Evolutionary conservation across 2,113 vertebrate species (phyloP).

Genomic region (Elachura formosa): DNA sequence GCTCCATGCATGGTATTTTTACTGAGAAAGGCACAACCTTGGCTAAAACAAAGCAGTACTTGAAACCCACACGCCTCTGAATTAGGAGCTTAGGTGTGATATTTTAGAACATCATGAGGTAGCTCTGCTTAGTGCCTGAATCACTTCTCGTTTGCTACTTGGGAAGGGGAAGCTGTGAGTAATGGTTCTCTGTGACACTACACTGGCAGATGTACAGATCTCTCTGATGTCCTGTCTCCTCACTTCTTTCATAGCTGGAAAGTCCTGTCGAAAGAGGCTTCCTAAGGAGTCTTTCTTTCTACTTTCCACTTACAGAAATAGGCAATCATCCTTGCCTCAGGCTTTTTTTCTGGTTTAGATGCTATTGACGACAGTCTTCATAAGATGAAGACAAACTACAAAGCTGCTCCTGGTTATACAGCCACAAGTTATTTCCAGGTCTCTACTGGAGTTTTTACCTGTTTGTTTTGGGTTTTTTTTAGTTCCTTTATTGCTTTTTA

Average conservation of each 20-base stretch:
- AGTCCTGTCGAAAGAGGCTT: neutral
- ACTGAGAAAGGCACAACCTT: neutral
- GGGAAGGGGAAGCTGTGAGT: neutral
- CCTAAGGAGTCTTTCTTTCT: neutral
- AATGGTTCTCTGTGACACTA: neutral
- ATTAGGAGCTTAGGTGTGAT: neutral
- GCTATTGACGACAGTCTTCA: neutral
- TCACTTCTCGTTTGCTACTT: rapidly evolving
- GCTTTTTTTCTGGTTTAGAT: neutral
- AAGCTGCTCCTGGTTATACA: neutral
- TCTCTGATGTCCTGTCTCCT: neutral
- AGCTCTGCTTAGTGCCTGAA: neutral
- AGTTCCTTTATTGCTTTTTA: neutral
- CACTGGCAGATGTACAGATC: neutral
- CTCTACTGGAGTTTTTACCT: neutral
- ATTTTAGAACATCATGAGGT: neutral
- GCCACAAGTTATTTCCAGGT: neutral
- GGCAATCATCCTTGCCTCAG: neutral
- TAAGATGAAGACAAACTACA: neutral
- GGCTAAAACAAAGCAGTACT: neutral
- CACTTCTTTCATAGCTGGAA: neutral
- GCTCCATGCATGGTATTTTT: neutral
- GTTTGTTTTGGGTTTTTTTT: no score
- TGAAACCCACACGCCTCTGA: neutral
- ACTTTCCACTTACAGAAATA: neutral